Evolutionary conservation across 35 echinoderm and acorn worm genomes (phyloP), one percentile per base, ranked within the genome.

Genomic region (Lytechinus variegatus): DNA sequence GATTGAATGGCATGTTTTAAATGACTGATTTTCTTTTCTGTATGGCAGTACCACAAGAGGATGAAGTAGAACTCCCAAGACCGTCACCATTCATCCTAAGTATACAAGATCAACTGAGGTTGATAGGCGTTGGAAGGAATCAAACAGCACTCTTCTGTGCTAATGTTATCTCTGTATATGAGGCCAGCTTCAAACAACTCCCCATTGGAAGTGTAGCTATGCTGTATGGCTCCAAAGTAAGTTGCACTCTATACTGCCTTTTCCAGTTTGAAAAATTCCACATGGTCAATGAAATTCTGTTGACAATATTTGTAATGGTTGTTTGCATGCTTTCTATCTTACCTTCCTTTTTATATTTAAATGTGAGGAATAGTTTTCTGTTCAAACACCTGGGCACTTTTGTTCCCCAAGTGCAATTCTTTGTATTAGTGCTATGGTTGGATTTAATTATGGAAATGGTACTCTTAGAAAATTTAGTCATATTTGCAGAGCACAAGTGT

Each of bases 171-270:
- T 96, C 86, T 61, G 97, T 54, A 5, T 33, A 61, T 54, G 94
- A 90, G 33, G 44, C 87, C 6, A 55, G 54, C 53, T 55, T 97
- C 52, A 52, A 28, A 44, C 92, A 96, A 57, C 91, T 98, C 6
- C 98, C 97, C 14, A 24, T 95, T 33, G 97, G 98, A 24, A 97
- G 96, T 94, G 94, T 99, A 66, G 95, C 93, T 53, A 96, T 97
- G 94, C 95, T 97, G 13, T 99, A 99, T 96, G 98, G 98, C 28
- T 96, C 95, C 13, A 97, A 97, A 97, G 98, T 99, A 87, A 53
- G 94, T 8, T 71, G 56, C 28, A 5, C 52, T 94, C 0, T 96
- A 52, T 87, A 97, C 57, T 44, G 33, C 33, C 33, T 44, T 44
- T 44, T 44, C 33, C 33, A 44, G 33, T 44, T 44, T 44, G 33